Base-by-base conservation (phyloP, 2,888 invertebrate genomes). In the Drosophila antonietae region DNA sequence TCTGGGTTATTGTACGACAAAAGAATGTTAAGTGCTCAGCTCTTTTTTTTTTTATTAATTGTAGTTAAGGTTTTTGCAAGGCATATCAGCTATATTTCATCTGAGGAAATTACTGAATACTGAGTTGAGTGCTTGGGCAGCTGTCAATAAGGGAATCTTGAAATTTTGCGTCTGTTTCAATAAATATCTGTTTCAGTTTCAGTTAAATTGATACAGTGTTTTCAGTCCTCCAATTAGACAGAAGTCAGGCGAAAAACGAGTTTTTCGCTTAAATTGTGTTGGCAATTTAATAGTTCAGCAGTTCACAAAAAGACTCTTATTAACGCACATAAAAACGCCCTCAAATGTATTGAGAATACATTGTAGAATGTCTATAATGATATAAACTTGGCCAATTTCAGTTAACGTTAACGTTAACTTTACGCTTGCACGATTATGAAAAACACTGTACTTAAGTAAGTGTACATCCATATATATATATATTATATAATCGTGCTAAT, bases 201-300 rank as follows among this genome's bases (percentile, higher is more conserved):
- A 35, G 12, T 44, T 53, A 66, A 47, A 49, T 41, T 23, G 18
- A 39, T 44, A 56, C 53, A 20, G 15, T 18, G 15, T 59, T 39
- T 52, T 28, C 47, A 37, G 58, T 60, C 44, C 12, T 3, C 18
- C 49, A 63, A 63, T 75, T 68, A 66, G 33, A 56, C 41, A 2
- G n/a, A 8, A 49, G 37, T 15, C 28, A 35, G 47, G 47, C 39
- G 20, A 10, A 9, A 20, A 52, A 49, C 60, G 10, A 15, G 52
- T 53, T 57, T 28, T 43, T 23, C 47, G 15, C 31, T 47, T 20
- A 66, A 43, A 65, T 47, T 35, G 33, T 28, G 18, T 31, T 9
- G 28, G 39, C 51, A 49, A 61, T 77, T 61, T 35, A 31, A 46
- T 52, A 58, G 55, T 28, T 63, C 18, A 47, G 39, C 33, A 51